These are phyloP conservation scores for Patella caerulea DNA, from an alignment of 2,888 invertebrate genomes.

Conservation along the genomic window DNA sequence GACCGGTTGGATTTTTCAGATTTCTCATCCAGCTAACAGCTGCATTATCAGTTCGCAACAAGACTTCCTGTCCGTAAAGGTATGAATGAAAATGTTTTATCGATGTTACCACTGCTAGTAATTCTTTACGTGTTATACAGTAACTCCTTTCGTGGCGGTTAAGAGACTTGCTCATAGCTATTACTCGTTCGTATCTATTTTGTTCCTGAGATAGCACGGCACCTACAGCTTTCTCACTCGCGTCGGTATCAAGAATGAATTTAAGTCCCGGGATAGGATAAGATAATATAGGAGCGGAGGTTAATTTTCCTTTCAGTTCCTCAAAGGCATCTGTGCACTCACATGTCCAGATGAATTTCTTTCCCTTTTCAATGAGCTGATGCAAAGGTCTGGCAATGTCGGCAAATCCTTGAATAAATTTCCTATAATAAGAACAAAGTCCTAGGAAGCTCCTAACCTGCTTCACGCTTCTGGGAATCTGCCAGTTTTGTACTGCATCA, in stretches of 20 bases:
- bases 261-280: conserved; percentile 13
- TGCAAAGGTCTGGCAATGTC: conserved; percentile 29
- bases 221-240: conserved; percentile 13
- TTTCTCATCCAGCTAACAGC: conserved; percentile 16
- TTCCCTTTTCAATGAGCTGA: conserved; percentile 20
- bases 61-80: conserved; percentile 18
- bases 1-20: conserved; percentile 13
- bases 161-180: conserved; percentile 19
- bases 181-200: conserved; percentile 7
- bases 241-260: conserved; percentile 26
- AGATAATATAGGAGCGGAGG: conserved; percentile 14
- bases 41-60: conserved; percentile 20
- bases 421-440: conserved; percentile 29
- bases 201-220: background rate
- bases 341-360: conserved; percentile 15
- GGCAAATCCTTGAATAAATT: conserved; percentile 31
- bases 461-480: conserved; percentile 23
- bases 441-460: conserved; percentile 32
- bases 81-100: conserved; percentile 19
- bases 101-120: conserved; percentile 16
- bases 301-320: conserved; percentile 16
- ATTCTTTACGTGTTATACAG: conserved; percentile 16
- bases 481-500: conserved; percentile 30
- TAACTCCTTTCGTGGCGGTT: conserved; percentile 15
- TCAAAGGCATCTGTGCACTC: conserved; percentile 22